Conservation (phyloP, 2,113 vertebrate genomes). For the Odocoileus virginianus region DNA sequence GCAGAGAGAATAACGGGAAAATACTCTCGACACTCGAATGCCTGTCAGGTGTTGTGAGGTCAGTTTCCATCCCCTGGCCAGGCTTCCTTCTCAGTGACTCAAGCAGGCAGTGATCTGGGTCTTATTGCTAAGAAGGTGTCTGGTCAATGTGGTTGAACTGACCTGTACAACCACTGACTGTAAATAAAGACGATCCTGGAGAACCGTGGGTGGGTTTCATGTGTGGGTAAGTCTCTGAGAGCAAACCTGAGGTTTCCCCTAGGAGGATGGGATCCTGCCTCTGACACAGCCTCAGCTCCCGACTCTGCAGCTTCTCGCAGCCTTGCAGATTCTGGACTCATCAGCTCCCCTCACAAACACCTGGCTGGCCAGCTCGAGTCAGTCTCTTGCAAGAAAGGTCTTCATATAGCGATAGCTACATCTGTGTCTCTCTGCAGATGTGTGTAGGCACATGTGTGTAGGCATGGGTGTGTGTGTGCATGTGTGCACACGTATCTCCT, state of each 20-base stretch:
- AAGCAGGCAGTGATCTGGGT: neutral
- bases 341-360: neutral
- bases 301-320: rapidly evolving
- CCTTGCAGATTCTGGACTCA: rapidly evolving
- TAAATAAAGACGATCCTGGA: no score
- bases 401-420: neutral
- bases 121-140: neutral
- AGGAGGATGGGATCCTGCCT: neutral
- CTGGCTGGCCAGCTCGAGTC: neutral
- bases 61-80: rapidly evolving
- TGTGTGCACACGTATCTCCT: rapidly evolving
- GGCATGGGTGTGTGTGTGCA: rapidly evolving
- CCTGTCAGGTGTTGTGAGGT: rapidly evolving
- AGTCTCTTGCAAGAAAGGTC: neutral
- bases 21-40: neutral
- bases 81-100: neutral
- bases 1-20: neutral
- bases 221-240: neutral
- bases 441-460: neutral
- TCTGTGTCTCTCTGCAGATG: neutral
- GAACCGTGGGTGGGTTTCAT: rapidly evolving
- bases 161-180: neutral
- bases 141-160: neutral
- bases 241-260: no score
- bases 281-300: neutral